Percentiles rank a stretch among this genome's conserved stretches.
Evolutionary conservation across 92 coral and sea anemone species (phyloP).

Genomic region (Parazoanthus swiftii): DNA sequence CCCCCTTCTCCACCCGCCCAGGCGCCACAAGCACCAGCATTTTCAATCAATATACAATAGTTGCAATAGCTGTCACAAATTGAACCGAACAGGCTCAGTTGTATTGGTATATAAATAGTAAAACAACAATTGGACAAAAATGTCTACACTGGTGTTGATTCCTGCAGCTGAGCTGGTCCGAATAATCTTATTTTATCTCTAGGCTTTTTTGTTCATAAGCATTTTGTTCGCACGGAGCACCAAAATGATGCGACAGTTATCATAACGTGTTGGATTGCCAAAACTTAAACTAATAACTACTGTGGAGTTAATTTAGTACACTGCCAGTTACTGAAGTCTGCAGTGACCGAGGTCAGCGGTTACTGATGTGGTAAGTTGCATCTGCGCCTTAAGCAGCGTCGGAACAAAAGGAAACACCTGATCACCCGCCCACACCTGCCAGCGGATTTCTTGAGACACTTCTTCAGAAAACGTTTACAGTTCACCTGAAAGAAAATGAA

Average conservation of each 20-base stretch:
- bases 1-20: no score
- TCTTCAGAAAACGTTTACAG: neutral
- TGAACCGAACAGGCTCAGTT: no score
- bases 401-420: neutral
- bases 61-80: no score
- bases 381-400: neutral
- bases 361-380: neutral
- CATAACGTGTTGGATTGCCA: neutral
- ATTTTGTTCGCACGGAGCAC: neutral
- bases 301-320: neutral
- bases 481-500: neutral
- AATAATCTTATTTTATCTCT: neutral
- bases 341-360: neutral
- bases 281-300: no score
- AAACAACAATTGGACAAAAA: no score
- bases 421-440: neutral
- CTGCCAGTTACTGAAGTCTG: neutral
- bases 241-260: neutral
- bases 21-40: no score
- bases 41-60: no score
- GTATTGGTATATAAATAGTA: no score
- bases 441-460: conserved; percentile 6
- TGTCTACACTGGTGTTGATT: no score
- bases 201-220: neutral
- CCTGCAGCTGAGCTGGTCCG: neutral